Evolutionary conservation across 1,140 invertebrate genomes (phyloP), one percentile per base, ranked within the genome.

Genomic region (Drosophila rufa): DNA sequence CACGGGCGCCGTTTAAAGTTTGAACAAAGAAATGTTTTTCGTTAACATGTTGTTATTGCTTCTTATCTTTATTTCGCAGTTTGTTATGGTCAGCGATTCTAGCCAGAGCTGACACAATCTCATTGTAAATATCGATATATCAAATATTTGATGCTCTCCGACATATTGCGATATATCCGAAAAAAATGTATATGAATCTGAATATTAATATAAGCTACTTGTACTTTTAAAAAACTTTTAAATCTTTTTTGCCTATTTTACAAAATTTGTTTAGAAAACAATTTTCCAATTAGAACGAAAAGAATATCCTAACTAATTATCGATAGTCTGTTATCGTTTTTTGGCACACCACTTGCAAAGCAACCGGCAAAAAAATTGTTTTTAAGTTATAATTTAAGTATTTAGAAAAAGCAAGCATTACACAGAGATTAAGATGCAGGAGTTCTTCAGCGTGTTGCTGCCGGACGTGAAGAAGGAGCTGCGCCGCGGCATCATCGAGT

Each of bases 401-500:
- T 58, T 56, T 12, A 19, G 3, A 12, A 7, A 19, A 25, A 11
- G 15, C 12, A 22, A 19, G 9, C 3, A 58, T 14, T 22, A n/a
- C 11, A 15, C 17, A 9, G 12, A 15, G 3, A 25, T 30, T n/a
- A 42, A 9, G 30, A 89, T 89, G 84, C 78, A 84, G 42, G 81
- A 89, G 33, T 89, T 92, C 47, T 91, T 92, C 27, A 92, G 75
- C 48, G 87, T 77, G 53, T 60, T 69, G 71, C 61, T 76, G 70
- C 81, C 89, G 48, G 92, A 92, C 12, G 91, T 92, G 4, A 92
- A 92, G 50, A 80, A 67, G 45, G 92, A 92, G 48, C 33, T 92
- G 38, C 76, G 91, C 4, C 84, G 83, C 17, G 91, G 87, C 15
- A 91, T 92, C 38, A 79, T 93, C n/a, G 92, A 93, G 57, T 92